These are phyloP conservation scores for Lithobius niger DNA, from an alignment of 1,140 invertebrate species.

Conservation along the genomic window DNA sequence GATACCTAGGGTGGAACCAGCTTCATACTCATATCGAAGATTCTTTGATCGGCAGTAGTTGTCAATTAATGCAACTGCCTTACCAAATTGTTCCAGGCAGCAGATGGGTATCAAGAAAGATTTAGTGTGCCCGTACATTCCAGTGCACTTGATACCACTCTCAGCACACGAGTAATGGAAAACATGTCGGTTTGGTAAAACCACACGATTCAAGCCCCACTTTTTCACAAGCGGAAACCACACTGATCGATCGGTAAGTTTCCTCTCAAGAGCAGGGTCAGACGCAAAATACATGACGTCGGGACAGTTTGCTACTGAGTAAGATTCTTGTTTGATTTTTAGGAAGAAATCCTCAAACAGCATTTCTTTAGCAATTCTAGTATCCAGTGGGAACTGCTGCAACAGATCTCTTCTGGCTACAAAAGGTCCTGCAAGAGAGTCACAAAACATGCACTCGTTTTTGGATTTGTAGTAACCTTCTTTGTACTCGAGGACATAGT, in stretches of 20 bases:
- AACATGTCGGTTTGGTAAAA: not conserved
- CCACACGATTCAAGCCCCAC: constrained; percentile 17
- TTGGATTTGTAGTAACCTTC: constrained; percentile 25
- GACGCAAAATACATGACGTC: constrained; percentile 12
- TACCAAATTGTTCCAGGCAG: not conserved
- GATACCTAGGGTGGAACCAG: constrained; percentile 22
- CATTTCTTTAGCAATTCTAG: constrained; percentile 10
- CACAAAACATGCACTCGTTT: constrained; percentile 28
- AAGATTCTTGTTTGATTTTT: constrained; percentile 17
- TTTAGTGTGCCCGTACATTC: not conserved
- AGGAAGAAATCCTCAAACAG: constrained; percentile 13
- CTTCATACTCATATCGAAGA: constrained; percentile 22
- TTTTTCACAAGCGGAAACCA: constrained; percentile 18
- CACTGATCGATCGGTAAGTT: not conserved
- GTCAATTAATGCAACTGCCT: not conserved
- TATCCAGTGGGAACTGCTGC: constrained; percentile 13
- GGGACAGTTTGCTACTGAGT: not conserved
- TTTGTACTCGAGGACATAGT: constrained; percentile 21
- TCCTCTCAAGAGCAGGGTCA: not conserved
- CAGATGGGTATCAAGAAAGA: not conserved
- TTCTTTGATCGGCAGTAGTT: not conserved
- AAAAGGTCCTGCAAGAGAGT: constrained; percentile 25
- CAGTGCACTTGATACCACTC: not conserved
- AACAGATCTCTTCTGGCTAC: constrained; percentile 17
- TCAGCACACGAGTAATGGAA: constrained; percentile 7